A percentile compares a stretch with the other conserved stretches of the same genome.
Conservation (phyloP, 2,113 vertebrate species). For the Rhinolophus sinicus region DNA sequence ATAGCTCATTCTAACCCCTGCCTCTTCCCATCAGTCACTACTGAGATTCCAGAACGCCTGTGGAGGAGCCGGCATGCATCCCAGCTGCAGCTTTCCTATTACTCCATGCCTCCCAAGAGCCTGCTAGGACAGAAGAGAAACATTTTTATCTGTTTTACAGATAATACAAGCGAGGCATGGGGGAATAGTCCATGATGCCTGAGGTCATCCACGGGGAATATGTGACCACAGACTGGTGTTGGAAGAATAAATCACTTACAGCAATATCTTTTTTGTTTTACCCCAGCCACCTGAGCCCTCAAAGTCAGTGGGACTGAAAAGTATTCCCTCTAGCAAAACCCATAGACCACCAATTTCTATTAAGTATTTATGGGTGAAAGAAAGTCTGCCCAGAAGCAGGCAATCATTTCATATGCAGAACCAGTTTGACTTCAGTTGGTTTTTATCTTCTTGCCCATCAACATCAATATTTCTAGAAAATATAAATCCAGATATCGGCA, state of each 20-base stretch:
- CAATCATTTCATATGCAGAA: neutral
- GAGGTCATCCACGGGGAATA: neutral
- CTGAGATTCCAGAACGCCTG: neutral
- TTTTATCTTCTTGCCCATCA: slow-evolving; percentile 43
- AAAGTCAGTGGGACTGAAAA: neutral
- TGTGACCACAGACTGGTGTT: neutral
- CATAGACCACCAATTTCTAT: neutral
- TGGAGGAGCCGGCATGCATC: rapidly evolving
- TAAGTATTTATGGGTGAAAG: slow-evolving; percentile 52
- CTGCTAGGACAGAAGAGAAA: neutral
- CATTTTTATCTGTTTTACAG: neutral
- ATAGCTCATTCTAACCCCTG: neutral
- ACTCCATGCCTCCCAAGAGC: neutral
- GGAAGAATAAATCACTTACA: slow-evolving; percentile 13
- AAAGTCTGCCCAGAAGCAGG: neutral
- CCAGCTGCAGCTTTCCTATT: neutral
- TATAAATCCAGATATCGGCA: slow-evolving; percentile 44
- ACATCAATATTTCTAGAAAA: slow-evolving; percentile 57
- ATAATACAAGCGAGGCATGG: neutral
- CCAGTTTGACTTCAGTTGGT: slow-evolving; percentile 48
- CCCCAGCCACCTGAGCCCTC: neutral
- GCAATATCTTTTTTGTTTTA: neutral
- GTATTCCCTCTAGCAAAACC: slow-evolving; percentile 19
- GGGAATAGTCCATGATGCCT: neutral
- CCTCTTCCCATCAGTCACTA: neutral